phyloP scores from a whole-genome alignment of 2,888 invertebrate genomes.

The Digitonthophagus gazella region DNA sequence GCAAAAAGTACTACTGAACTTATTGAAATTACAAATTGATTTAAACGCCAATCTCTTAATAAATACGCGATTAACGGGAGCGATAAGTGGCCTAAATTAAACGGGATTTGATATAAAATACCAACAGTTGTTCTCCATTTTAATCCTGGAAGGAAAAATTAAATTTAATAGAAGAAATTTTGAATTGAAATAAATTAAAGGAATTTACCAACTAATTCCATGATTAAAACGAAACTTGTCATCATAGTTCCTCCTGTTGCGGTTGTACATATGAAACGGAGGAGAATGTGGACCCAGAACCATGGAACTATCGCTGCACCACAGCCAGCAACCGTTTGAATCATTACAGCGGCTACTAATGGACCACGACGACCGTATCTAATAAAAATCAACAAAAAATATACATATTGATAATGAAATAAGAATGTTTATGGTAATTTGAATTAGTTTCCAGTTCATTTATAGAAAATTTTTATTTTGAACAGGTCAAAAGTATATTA shows the following conservation, averaged over 20 bases:
- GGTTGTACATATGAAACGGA: slow-evolving; percentile 70
- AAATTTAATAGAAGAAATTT: background rate
- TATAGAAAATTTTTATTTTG: too few species aligned
- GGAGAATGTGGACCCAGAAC: slow-evolving; percentile 62
- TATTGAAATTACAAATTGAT: slow-evolving; percentile 57
- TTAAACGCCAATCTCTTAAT: slow-evolving; percentile 57
- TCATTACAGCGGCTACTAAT: slow-evolving; percentile 68
- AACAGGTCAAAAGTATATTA: too few species aligned
- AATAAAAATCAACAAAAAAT: too few species aligned
- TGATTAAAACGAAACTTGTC: slow-evolving; percentile 68
- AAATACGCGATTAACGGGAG: slow-evolving; percentile 56
- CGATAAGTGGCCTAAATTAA: slow-evolving; percentile 57
- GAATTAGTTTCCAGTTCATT: too few species aligned
- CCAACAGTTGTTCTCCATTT: slow-evolving; percentile 58
- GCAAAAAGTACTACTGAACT: slow-evolving; percentile 60
- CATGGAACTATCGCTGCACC: slow-evolving; percentile 69
- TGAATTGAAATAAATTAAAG: background rate
- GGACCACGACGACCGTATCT: slow-evolving; percentile 76
- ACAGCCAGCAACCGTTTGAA: slow-evolving; percentile 71
- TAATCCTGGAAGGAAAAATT: slow-evolving; percentile 44
- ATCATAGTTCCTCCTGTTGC: slow-evolving; percentile 84
- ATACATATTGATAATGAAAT: too few species aligned
- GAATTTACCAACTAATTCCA: slow-evolving; percentile 63
- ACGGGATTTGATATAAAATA: slow-evolving; percentile 60
- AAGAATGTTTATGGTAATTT: too few species aligned